Evolutionary conservation across 2,113 vertebrate genomes (phyloP).

Genomic region (Edolisoma coerulescens): DNA sequence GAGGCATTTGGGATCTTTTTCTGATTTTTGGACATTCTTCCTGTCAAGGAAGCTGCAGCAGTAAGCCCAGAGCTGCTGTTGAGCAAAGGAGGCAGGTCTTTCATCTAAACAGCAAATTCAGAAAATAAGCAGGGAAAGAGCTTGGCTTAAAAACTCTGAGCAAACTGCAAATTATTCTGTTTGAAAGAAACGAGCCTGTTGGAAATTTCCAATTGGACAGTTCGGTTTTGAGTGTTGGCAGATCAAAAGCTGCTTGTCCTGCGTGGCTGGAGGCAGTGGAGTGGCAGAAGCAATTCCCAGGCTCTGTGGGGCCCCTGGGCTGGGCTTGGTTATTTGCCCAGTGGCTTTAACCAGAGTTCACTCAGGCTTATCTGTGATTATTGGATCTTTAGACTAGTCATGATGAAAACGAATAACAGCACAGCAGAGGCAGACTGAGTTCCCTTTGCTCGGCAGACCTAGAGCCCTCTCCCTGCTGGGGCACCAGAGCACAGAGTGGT

Average conservation of each 20-base stretch:
- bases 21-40: not conserved
- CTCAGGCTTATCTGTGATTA: not conserved
- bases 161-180: not conserved
- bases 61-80: not conserved
- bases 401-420: not conserved
- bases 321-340: not conserved
- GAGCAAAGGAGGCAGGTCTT: not conserved
- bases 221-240: accelerated
- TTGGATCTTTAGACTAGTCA: not conserved
- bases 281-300: not conserved
- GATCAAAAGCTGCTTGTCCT: not conserved
- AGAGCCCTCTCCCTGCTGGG: not conserved
- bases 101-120: not conserved
- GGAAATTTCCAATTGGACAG: not conserved
- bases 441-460: not conserved
- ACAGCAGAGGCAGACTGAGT: not conserved
- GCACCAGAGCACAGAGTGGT: not conserved
- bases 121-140: not conserved
- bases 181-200: not conserved
- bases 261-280: not conserved
- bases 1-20: not conserved
- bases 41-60: not conserved
- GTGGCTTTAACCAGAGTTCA: not conserved
- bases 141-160: not conserved
- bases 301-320: not conserved